Base-by-base conservation (phyloP, 2,797 vertebrate genomes). In the Danio choprae region DNA sequence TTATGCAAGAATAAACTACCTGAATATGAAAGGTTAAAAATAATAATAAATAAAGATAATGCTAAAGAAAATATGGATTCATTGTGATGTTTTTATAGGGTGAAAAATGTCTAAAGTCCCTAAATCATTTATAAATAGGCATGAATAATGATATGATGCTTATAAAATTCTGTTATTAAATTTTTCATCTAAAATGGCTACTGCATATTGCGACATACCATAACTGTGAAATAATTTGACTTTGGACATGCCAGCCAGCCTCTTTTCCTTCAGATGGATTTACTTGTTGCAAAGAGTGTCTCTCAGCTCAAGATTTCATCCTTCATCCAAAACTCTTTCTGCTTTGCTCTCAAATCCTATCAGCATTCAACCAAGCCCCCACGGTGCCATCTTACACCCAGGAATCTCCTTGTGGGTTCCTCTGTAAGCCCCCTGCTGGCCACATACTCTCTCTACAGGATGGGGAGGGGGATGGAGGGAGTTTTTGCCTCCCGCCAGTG, bases 401-500 rank as follows among this genome's bases (percentile, higher is more conserved):
- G 15, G n/a, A 46, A 59, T 46, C 36, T 77, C 58, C 53, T 43
- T 29, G 12, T 8, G n/a, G 59, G 43, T 12, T 63, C 36, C 18
- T 29, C 50, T 6, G 1, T 38, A n/a, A 77, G 50, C 85, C 83
- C 58, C 83, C 85, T 81, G 80, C 80, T 75, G 85, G 85, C n/a
- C 44, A 2, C 50, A 58, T 76, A 36, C 72, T 46, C 41, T 63
- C 53, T 7, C 59, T 82, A 73, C 72, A 76, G 58, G 63, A 65
- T 38, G 3, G 74, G 76, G 58, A 79, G 81, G 80, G 84, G 29
- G n/a, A 29, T 29, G 29, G 29, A 29, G 29, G 29, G 65, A 80
- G 77, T 36, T 88, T 58, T 77, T 84, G 77, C 85, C 86, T 86
- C 86, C 87, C 85, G 64, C 81, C 85, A 86, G 88, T 86, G 86